A percentile compares a stretch with the other conserved stretches of the same genome.
phyloP scores from a whole-genome alignment of 2,113 vertebrate genomes.

The Choloepus hoffmanni region DNA sequence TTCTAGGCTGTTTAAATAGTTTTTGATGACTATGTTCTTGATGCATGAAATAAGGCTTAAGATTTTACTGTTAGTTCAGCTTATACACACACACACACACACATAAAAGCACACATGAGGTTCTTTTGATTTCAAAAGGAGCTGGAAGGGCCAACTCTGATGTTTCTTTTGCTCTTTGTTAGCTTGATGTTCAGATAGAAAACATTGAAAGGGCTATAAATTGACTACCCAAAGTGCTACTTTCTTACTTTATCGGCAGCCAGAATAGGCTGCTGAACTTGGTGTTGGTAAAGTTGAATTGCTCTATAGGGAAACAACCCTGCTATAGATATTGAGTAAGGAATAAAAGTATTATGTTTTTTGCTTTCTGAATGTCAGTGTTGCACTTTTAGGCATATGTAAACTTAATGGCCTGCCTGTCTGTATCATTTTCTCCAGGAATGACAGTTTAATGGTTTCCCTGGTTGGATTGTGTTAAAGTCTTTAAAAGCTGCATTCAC shows the following conservation, averaged over 20 bases:
- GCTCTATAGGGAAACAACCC: not conserved
- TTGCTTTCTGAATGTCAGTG: slow-evolving; percentile 44
- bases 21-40: not conserved
- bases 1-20: not conserved
- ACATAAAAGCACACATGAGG: not conserved
- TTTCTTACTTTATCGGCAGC: slow-evolving; percentile 1
- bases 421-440: slow-evolving; percentile 71
- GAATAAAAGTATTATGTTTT: not conserved
- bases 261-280: not conserved
- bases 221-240: not conserved
- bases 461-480: slow-evolving; percentile 77
- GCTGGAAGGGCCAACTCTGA: not conserved
- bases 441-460: slow-evolving; percentile 76
- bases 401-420: slow-evolving; percentile 59
- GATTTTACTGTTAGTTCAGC: not conserved
- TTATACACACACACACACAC: not conserved
- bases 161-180: slow-evolving; percentile 58
- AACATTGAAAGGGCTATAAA: not conserved
- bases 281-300: not conserved
- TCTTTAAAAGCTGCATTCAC: slow-evolving; percentile 75
- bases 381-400: slow-evolving; percentile 27
- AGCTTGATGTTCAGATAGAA: slow-evolving; percentile 48
- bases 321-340: slow-evolving; percentile 39
- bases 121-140: slow-evolving; percentile 11
- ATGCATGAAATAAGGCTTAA: not conserved